Evolutionary conservation across 2,797 vertebrate species (phyloP), one percentile per base, ranked within the genome.

Genomic region (Jordanella pulchra): DNA sequence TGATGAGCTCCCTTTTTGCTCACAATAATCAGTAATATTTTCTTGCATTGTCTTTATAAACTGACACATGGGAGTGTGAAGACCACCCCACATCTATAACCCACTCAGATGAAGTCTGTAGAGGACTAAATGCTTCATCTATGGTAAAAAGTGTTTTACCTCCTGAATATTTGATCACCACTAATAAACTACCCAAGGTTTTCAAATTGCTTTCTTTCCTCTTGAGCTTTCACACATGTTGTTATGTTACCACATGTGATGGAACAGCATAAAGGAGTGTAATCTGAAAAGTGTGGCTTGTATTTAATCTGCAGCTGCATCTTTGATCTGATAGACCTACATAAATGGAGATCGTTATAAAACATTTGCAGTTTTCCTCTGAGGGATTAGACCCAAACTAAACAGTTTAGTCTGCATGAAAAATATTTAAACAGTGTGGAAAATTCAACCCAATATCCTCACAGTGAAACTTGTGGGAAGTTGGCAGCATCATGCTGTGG

Each of bases 1-100:
- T 18, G 21, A 60, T 51, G 6, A n/a, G 50, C 10, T 51, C 21
- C 50, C 6, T 32, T 58, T 4, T 30, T 58, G 27, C 7, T 23
- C 3, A 60, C 32, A 35, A 18, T 6, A 17, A 58, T 65, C 67
- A 25, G 18, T 63, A 71, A 32, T 25, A 67, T 75, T 79, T 73
- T 21, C 73, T 73, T 69, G 65, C 50, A 72, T 78, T 32, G 53
- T 45, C 47, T 50, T 23, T 21, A 21, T 5, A 47, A 47, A 47
- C 17, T 5, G 15, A 3, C 45, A 47, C 45, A 7, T 48, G 47
- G 47, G 47, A 21, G 17, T 48, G 17, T 18, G 17, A 50, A 23
- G 48, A 50, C 9, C 23, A 32, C 56, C 30, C 32, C 32, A 60
- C 32, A 30, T 12, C 56, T 35, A 35, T 35, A 39, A 39, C 11